A percentile compares a stretch with the other conserved stretches of the same genome.
Evolutionary conservation across 2,797 vertebrate species (phyloP).

Genomic region (Linurgus olivaceus): DNA sequence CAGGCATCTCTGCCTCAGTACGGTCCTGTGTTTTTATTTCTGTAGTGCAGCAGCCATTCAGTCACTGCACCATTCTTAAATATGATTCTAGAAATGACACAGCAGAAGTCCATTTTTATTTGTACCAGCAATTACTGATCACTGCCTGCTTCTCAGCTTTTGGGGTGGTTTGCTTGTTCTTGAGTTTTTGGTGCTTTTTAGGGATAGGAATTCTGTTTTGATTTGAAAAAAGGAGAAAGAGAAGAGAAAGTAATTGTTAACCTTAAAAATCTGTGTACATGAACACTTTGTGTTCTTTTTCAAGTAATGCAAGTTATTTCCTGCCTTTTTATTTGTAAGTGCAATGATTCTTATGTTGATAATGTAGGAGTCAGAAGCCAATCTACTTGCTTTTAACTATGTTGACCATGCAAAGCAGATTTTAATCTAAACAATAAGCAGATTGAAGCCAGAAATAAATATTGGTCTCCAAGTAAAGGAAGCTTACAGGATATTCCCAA

Average conservation of each 20-base stretch:
- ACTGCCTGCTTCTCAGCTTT: neutral
- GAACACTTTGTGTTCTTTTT: neutral
- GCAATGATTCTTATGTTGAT: neutral
- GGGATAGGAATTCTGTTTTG: neutral
- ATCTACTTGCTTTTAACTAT: neutral
- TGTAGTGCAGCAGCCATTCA: neutral
- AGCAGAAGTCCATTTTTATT: neutral
- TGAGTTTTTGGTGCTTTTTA: neutral
- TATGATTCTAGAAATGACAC: neutral
- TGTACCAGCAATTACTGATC: neutral
- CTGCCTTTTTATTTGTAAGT: slow-evolving; percentile 34
- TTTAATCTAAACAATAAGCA: slow-evolving; percentile 30
- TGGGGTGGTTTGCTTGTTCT: neutral
- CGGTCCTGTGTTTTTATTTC: neutral
- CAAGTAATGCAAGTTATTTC: slow-evolving; percentile 25
- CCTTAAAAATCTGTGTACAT: neutral
- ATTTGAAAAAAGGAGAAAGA: neutral
- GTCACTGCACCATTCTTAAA: neutral
- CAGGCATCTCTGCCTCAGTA: neutral
- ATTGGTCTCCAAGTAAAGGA: neutral
- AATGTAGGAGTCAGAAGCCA: neutral
- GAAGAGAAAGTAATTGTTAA: neutral
- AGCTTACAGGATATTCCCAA: neutral
- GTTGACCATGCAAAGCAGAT: slow-evolving; percentile 14
- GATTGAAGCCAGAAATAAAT: slow-evolving; percentile 27